phyloP scores from a whole-genome alignment of 2,797 vertebrate species.

The Fringilla coelebs region DNA sequence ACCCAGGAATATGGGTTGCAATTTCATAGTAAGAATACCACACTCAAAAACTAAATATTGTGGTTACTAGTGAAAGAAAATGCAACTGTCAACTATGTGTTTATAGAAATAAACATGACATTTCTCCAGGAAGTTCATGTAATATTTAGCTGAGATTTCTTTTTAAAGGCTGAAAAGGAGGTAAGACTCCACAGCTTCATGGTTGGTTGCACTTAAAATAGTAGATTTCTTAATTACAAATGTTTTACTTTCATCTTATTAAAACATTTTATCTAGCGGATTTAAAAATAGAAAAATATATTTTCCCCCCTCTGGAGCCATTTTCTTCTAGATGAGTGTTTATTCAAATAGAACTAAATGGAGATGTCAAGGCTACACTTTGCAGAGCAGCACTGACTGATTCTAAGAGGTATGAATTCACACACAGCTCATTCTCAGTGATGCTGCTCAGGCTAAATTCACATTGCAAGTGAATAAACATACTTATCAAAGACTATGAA shows the following conservation, averaged over 20 bases:
- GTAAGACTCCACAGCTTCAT: not conserved
- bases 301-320: not conserved
- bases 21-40: not conserved
- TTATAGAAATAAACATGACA: not conserved
- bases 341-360: not conserved
- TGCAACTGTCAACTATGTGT: not conserved
- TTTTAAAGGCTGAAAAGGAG: not conserved
- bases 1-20: not conserved
- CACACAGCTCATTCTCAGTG: not conserved
- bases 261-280: not conserved
- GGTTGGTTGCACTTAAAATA: not conserved
- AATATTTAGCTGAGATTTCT: not conserved
- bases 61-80: not conserved
- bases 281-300: not conserved
- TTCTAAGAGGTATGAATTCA: not conserved
- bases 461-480: not conserved
- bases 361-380: not conserved
- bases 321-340: not conserved
- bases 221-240: not conserved
- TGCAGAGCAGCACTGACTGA: not conserved
- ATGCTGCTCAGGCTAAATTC: not conserved
- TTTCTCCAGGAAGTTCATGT: not conserved
- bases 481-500: not conserved
- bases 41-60: not conserved
- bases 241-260: not conserved